Base-by-base conservation (phyloP, 2,113 vertebrate species). In the Seriola aureovittata region DNA sequence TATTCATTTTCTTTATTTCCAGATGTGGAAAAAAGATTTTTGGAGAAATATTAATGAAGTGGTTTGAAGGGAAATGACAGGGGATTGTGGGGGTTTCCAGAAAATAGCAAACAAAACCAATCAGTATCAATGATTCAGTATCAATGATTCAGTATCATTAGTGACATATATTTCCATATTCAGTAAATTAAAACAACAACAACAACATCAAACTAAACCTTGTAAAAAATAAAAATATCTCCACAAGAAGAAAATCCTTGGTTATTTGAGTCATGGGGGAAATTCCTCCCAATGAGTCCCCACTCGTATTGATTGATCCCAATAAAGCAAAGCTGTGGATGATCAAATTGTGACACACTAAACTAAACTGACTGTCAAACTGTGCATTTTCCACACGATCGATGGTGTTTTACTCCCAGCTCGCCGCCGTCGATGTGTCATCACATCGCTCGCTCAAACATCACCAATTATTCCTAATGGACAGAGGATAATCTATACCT, bases 381-480 rank as follows among this genome's bases (percentile, higher is more conserved):
- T 67, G 54, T 62, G 46, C 46, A 62, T 86, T 81, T 86, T 67
- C 67, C 40, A 54, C 46, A 9, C 13, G 66, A 85, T 87, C 75
- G 8, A 76, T 88, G n/a, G 17, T 75, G 78, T 78, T 88, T 83
- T 58, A 76, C 68, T 79, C 70, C 21, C 16, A 4, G 0, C 75
- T 84, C 62, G 71, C 75, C 69, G 13, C 23, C 63, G 84, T 85
- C 55, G n/a, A 78, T 85, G 81, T 84, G 83, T 84, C 75, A 75
- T 89, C 55, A 72, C 38, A 25, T 46, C 5, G 19, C 62, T 59
- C 11, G 21, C 64, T 82, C 59, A 75, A 80, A 92, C 86, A 88
- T 90, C 73, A 85, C 71, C 86, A 87, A 86, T 88, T 85, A 87
- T 86, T 84, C 73, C 60, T 81, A 89, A 89, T 88, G 82, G 81